A percentile compares a stretch with the other conserved stretches of the same genome.
These are phyloP conservation scores for Periophthalmodon schlosseri DNA, from an alignment of 2,113 vertebrate species.

Conservation along the genomic window DNA sequence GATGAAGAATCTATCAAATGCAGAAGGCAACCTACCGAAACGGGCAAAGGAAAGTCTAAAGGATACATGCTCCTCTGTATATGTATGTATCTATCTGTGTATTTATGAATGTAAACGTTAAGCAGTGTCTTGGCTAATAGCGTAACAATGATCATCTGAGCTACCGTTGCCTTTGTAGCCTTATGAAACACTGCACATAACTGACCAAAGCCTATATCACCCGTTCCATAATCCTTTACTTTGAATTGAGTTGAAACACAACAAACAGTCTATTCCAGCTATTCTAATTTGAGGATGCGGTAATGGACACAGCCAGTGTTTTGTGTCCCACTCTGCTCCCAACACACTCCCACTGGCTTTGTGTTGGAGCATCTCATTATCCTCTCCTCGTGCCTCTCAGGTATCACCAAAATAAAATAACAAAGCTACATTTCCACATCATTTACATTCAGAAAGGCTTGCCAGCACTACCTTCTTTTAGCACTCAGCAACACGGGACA, in stretches of 20 bases:
- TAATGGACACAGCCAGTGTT: not conserved
- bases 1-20: too few relatives aligned
- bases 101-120: too few relatives aligned
- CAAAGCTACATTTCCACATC: constrained; percentile 55
- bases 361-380: constrained; percentile 39
- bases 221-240: not conserved
- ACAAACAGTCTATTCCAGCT: not conserved
- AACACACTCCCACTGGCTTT: constrained; percentile 44
- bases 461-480: constrained; percentile 48
- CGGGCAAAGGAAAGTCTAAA: too few relatives aligned
- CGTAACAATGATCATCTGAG: too few relatives aligned
- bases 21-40: too few relatives aligned
- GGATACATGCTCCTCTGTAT: too few relatives aligned
- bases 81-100: too few relatives aligned
- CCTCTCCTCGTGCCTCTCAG: constrained; percentile 24
- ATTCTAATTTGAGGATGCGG: not conserved
- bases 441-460: constrained; percentile 56
- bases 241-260: not conserved
- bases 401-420: constrained; percentile 52
- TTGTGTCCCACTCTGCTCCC: not conserved
- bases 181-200: not conserved
- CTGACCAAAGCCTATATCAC: not conserved
- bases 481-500: constrained; percentile 38
- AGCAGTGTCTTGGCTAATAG: too few relatives aligned
- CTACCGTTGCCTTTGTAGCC: not conserved